These are phyloP conservation scores for Cryptomyrus ogoouensis DNA, from an alignment of 2,113 vertebrate genomes.

Conservation along the genomic window DNA sequence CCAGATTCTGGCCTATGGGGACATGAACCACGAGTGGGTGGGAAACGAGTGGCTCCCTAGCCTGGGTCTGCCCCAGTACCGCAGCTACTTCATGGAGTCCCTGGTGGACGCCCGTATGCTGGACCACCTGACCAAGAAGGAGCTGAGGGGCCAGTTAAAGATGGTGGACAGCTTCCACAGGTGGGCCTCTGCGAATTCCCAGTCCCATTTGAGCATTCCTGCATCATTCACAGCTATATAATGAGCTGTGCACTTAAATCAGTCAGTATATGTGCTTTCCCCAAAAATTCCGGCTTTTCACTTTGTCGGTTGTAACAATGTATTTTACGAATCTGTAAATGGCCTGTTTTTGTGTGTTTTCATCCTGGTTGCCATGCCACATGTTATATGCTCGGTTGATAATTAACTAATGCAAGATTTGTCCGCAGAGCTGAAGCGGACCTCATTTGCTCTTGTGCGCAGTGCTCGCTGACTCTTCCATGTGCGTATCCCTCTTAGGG, in stretches of 20 bases:
- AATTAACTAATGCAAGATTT: neutral
- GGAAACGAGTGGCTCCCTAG: slow-evolving; percentile 91
- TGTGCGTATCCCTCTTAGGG: slow-evolving; percentile 50
- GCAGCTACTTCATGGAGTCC: slow-evolving; percentile 93
- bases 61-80: slow-evolving; percentile 84
- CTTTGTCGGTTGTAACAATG: neutral
- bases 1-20: slow-evolving; percentile 86
- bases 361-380: neutral
- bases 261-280: neutral
- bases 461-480: neutral
- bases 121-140: slow-evolving; percentile 91
- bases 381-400: neutral
- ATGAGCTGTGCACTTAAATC: neutral
- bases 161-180: slow-evolving; percentile 96
- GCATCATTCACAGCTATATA: neutral
- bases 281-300: neutral
- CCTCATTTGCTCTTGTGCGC: neutral
- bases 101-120: slow-evolving; percentile 89
- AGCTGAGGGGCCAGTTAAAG: slow-evolving; percentile 85
- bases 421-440: neutral
- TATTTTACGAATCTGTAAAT: neutral
- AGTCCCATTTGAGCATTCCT: neutral
- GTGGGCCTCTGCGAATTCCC: slow-evolving; percentile 39
- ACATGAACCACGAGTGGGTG: slow-evolving; percentile 95
- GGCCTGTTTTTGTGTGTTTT: neutral